Conservation (phyloP, 2,888 invertebrate species). For the Mimumesa dahlbomi region DNA sequence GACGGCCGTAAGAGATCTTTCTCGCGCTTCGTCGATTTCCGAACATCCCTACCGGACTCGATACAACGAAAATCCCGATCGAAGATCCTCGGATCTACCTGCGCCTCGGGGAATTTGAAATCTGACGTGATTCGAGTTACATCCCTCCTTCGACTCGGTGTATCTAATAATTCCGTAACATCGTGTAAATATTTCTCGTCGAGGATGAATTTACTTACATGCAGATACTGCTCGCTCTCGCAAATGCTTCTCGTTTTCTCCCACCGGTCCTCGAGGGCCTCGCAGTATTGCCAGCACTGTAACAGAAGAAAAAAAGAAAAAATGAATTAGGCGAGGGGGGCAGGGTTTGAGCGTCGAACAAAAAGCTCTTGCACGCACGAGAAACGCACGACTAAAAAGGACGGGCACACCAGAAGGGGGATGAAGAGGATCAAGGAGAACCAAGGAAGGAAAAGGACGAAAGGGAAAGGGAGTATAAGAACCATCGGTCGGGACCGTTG, state of each 20-base stretch:
- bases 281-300: slow-evolving; percentile 78
- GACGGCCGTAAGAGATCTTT: slow-evolving; percentile 55
- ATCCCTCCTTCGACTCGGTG: slow-evolving; percentile 32
- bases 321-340: slow-evolving; percentile 31
- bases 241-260: slow-evolving; percentile 74
- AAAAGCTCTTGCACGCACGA: slow-evolving; percentile 58
- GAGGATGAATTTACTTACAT: slow-evolving; percentile 68
- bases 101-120: slow-evolving; percentile 51
- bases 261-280: slow-evolving; percentile 75
- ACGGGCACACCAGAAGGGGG: slow-evolving; percentile 41
- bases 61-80: too few relatives aligned
- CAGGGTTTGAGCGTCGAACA: slow-evolving; percentile 47
- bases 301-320: slow-evolving; percentile 63
- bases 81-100: too few relatives aligned
- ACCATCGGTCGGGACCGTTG: slow-evolving; percentile 69
- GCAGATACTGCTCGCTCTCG: slow-evolving; percentile 71
- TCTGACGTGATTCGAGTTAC: slow-evolving; percentile 50
- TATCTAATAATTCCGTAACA: too few relatives aligned
- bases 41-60: too few relatives aligned
- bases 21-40: slow-evolving; percentile 65
- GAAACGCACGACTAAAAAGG: slow-evolving; percentile 50
- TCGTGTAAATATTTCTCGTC: slow-evolving; percentile 14
- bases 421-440: slow-evolving; percentile 52
- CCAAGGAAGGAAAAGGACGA: slow-evolving; percentile 64
- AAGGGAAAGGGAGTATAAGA: slow-evolving; percentile 68